A percentile compares a stretch with the other conserved stretches of the same genome.
Conservation (phyloP, 1,140 invertebrate species). For the Drosophila dunni region DNA sequence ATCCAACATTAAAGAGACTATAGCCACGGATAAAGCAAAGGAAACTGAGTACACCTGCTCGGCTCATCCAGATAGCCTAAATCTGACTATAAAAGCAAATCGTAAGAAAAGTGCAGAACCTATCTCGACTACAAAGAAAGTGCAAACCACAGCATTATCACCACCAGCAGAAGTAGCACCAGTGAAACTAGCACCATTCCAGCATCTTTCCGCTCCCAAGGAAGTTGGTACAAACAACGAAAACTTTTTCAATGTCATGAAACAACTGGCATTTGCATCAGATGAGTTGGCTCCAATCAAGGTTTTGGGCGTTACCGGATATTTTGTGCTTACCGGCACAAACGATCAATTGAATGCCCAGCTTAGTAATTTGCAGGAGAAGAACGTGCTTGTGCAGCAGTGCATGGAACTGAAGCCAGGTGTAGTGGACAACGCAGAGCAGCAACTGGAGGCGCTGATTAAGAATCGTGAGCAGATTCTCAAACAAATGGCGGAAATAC, state of each 20-base stretch:
- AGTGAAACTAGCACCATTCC: too few species aligned
- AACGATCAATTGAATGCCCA: slow-evolving; percentile 32
- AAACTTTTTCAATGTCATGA: not conserved
- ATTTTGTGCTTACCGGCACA: slow-evolving; percentile 53
- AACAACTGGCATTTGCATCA: not conserved
- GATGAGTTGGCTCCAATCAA: not conserved
- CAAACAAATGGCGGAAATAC: slow-evolving; percentile 41
- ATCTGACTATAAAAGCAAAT: not conserved
- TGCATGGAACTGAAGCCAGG: slow-evolving; percentile 14
- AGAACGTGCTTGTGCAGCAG: slow-evolving; percentile 10
- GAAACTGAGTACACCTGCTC: not conserved
- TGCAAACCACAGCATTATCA: too few species aligned
- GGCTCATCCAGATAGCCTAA: not conserved
- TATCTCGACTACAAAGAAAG: not conserved
- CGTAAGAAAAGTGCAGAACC: too few species aligned
- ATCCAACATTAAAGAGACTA: not conserved
- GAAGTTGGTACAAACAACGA: not conserved
- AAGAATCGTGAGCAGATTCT: slow-evolving; percentile 36
- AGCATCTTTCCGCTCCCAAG: not conserved
- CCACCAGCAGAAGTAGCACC: too few species aligned
- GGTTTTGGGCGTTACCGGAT: slow-evolving; percentile 44
- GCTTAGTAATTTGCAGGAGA: slow-evolving; percentile 20
- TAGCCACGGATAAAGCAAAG: not conserved
- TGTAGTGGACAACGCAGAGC: slow-evolving; percentile 33
- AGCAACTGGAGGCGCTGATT: slow-evolving; percentile 31